These are phyloP conservation scores for Platycercus adscitus DNA, from an alignment of 2,113 vertebrate genomes.

Conservation along the genomic window DNA sequence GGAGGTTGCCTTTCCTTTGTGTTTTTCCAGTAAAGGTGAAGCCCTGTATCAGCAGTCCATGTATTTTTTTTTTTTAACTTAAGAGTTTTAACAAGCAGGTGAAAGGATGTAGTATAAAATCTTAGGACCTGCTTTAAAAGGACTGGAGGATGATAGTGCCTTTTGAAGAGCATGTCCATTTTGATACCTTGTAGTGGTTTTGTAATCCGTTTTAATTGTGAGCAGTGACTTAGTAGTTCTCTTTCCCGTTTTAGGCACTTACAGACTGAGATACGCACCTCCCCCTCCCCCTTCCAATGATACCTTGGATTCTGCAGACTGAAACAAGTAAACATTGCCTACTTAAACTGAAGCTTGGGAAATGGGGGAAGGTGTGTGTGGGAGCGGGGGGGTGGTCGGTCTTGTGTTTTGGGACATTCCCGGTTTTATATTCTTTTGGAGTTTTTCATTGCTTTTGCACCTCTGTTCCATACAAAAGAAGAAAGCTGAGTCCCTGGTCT, in stretches of 20 bases:
- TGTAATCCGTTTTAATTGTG: conserved; percentile 68
- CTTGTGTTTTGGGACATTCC: conserved; percentile 66
- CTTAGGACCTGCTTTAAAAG: not conserved
- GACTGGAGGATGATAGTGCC: conserved; percentile 61
- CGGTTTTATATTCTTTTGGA: conserved; percentile 61
- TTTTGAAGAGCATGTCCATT: conserved; percentile 66
- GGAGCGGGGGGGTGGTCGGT: conserved; percentile 58
- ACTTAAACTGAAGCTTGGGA: conserved; percentile 76
- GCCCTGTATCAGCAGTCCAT: not conserved
- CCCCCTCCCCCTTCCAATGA: conserved; percentile 87
- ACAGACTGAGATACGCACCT: conserved; percentile 91
- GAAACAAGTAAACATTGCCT: conserved; percentile 83
- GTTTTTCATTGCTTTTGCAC: conserved; percentile 73
- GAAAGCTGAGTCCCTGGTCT: conserved; percentile 73
- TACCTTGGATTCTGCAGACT: conserved; percentile 90
- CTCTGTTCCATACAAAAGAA: conserved; percentile 71
- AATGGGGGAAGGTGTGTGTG: conserved; percentile 53
- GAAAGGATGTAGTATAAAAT: not conserved
- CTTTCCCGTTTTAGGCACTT: conserved; percentile 89
- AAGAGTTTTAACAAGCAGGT: not conserved
- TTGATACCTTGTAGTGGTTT: conserved; percentile 71
- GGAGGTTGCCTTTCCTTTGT: not conserved
- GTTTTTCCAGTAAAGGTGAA: not conserved
- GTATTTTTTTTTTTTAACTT: conserved; percentile 2
- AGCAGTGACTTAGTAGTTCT: conserved; percentile 85